A percentile compares a stretch with the other conserved stretches of the same genome.
Evolutionary conservation across 2,888 invertebrate species (phyloP).

Genomic region (Acrocyrtus sp.): DNA sequence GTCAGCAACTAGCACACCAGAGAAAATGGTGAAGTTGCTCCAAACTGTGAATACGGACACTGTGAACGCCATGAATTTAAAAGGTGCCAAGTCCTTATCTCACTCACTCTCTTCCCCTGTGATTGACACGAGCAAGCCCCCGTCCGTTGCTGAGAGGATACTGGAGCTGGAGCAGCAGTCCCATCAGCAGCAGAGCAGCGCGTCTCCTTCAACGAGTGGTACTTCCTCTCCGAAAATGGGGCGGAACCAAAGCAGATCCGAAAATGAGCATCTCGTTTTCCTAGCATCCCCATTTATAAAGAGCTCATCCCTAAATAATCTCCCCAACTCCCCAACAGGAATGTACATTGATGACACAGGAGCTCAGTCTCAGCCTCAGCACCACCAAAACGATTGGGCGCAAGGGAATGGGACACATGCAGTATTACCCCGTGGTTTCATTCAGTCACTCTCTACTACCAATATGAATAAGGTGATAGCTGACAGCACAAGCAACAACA

Average conservation of each 20-base stretch:
- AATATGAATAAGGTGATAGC: slow-evolving; percentile 20
- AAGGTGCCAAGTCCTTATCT: slow-evolving; percentile 46
- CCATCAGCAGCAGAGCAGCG: slow-evolving; percentile 27
- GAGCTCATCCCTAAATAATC: slow-evolving; percentile 46
- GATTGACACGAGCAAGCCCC: slow-evolving; percentile 66
- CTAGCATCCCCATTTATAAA: slow-evolving; percentile 33
- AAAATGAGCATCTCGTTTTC: slow-evolving; percentile 31
- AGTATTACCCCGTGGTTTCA: slow-evolving; percentile 21
- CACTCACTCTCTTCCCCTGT: slow-evolving; percentile 62
- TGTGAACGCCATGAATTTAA: slow-evolving; percentile 31
- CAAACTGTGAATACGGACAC: slow-evolving; percentile 64
- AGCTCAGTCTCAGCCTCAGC: background rate
- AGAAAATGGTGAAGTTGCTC: slow-evolving; percentile 39
- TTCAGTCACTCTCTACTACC: slow-evolving; percentile 23
- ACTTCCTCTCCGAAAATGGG: slow-evolving; percentile 45
- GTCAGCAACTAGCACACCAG: slow-evolving; percentile 43
- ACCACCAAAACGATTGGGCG: slow-evolving; percentile 29
- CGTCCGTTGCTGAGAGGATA: slow-evolving; percentile 75
- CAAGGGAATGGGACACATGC: slow-evolving; percentile 13
- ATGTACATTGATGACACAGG: slow-evolving; percentile 28
- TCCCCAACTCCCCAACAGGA: slow-evolving; percentile 31
- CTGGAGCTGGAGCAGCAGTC: slow-evolving; percentile 73
- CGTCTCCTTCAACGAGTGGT: slow-evolving; percentile 36
- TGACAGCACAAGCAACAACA: slow-evolving; percentile 11
- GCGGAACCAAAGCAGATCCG: slow-evolving; percentile 25